phyloP scores from a whole-genome alignment of 2,888 invertebrate genomes.

The Drosophila lacicola region DNA sequence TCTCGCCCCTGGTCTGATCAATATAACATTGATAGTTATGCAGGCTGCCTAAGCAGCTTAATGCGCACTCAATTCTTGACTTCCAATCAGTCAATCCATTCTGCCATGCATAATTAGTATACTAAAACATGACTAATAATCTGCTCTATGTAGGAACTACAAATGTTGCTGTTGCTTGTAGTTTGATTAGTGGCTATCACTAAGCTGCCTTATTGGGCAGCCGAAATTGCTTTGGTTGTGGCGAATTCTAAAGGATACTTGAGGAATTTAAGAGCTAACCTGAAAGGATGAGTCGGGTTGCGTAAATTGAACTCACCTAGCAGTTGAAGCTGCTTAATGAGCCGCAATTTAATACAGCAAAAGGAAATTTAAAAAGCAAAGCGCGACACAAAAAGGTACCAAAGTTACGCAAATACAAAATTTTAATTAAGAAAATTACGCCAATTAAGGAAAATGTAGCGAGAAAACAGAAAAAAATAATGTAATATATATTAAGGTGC shows the following conservation, averaged over 20 bases:
- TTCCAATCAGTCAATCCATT: constrained; percentile 10
- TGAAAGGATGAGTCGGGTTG: not conserved
- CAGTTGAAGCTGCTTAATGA: constrained; percentile 30
- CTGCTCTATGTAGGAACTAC: constrained; percentile 3
- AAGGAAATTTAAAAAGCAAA: constrained; percentile 3
- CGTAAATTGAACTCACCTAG: constrained; percentile 4
- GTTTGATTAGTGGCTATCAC: not conserved
- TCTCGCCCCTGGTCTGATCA: constrained; percentile 20
- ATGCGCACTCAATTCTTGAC: constrained; percentile 8
- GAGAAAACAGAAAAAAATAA: constrained; percentile 21
- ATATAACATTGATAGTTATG: constrained; percentile 37
- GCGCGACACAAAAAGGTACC: constrained; percentile 41
- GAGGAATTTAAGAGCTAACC: constrained; percentile 8
- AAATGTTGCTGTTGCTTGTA: not conserved
- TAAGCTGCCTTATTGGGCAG: no score
- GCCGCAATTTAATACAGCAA: constrained; percentile 34
- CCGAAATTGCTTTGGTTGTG: not conserved
- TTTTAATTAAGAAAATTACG: constrained; percentile 72
- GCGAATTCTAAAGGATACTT: not conserved
- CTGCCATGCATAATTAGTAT: constrained; percentile 1
- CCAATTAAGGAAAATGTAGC: constrained; percentile 50
- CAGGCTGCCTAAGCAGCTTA: constrained; percentile 48
- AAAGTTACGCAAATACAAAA: constrained; percentile 48
- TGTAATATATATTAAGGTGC: not conserved
- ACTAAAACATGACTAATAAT: constrained; percentile 2